phyloP scores from a whole-genome alignment of 1,140 invertebrate genomes.

The Temnothorax curvispinosus region DNA sequence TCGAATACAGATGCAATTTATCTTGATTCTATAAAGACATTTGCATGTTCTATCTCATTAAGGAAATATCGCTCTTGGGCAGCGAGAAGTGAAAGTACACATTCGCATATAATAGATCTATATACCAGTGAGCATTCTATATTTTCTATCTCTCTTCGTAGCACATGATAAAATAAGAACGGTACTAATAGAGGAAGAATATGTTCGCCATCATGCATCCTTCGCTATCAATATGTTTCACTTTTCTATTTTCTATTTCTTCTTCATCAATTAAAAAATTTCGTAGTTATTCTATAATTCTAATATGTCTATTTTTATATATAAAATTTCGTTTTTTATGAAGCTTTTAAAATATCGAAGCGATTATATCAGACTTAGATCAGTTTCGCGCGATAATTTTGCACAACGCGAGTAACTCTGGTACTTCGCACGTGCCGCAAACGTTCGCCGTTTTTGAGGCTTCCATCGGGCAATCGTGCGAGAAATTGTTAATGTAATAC shows the following conservation, averaged over 20 bases:
- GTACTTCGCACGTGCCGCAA: not conserved
- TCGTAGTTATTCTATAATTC: not conserved
- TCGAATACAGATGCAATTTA: not conserved
- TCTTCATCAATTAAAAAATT: not conserved
- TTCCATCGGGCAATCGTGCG: constrained; percentile 20
- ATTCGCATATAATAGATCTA: constrained; percentile 2
- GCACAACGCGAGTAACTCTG: not conserved
- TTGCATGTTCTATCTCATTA: not conserved
- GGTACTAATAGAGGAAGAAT: not conserved
- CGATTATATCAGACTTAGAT: not conserved
- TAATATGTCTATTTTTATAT: not conserved
- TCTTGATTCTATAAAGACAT: constrained; percentile 7
- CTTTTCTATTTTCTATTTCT: not conserved
- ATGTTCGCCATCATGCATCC: not conserved
- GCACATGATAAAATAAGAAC: constrained; percentile 1
- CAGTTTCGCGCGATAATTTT: not conserved
- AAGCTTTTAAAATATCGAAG: constrained; percentile 13
- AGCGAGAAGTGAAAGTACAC: constrained; percentile 12
- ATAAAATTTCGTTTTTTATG: not conserved
- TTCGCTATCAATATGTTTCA: not conserved
- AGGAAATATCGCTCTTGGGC: constrained; percentile 20
- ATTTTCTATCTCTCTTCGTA: not conserved
- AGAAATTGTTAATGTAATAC: constrained; percentile 45
- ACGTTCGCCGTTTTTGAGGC: constrained; percentile 10
- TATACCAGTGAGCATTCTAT: not conserved